Conservation (phyloP, 2,888 invertebrate genomes). For the Glaucopsyche alexis region DNA sequence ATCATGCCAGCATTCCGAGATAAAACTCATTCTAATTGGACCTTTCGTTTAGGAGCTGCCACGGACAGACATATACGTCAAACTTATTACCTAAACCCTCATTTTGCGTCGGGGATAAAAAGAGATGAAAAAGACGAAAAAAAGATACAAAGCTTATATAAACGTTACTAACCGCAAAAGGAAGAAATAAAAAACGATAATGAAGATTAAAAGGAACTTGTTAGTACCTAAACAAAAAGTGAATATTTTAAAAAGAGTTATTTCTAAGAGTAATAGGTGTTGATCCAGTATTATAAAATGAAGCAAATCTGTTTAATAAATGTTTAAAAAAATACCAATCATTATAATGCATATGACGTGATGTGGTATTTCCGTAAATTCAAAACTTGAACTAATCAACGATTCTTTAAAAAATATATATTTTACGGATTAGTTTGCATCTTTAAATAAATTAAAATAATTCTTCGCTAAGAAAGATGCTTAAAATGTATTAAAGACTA, state of each 20-base stretch:
- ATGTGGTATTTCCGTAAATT: slow-evolving; percentile 7
- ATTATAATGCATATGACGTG: not conserved
- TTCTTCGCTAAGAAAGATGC: not conserved
- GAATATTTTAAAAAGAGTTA: not conserved
- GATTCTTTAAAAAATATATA: not conserved
- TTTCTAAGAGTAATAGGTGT: not conserved
- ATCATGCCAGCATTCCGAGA: too few species aligned
- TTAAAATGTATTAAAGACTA: too few species aligned
- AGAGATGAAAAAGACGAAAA: not conserved
- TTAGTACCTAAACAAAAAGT: not conserved
- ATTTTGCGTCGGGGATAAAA: too few species aligned
- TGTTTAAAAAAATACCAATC: not conserved
- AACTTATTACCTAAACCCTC: too few species aligned
- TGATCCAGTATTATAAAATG: not conserved
- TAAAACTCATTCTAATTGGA: too few species aligned
- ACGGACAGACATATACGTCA: too few species aligned
- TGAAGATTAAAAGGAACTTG: not conserved
- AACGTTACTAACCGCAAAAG: too few species aligned
- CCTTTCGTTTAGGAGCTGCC: too few species aligned
- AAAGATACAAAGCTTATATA: too few species aligned
- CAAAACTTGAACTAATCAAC: not conserved
- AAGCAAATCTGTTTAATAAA: not conserved
- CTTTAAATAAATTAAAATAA: not conserved
- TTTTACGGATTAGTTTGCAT: not conserved
- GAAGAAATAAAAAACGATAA: too few species aligned